phyloP scores from a whole-genome alignment of 1,140 invertebrate species.

The Venturia canescens region DNA sequence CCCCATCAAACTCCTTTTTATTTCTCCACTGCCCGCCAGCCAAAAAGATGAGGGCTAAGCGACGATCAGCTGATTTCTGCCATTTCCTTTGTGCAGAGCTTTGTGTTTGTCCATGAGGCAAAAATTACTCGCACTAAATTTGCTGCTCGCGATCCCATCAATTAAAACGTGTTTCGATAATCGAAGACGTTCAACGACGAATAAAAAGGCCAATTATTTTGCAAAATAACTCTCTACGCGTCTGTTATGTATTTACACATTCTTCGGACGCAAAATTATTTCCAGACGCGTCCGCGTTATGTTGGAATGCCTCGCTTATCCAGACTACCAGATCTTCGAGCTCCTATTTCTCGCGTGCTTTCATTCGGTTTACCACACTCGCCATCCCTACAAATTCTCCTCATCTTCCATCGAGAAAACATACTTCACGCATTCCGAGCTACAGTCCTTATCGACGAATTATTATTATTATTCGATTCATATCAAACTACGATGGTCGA shows the following conservation, averaged over 20 bases:
- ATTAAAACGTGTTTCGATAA: too few species aligned
- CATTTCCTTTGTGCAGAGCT: too few species aligned
- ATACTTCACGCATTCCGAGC: not conserved
- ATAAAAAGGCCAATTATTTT: not conserved
- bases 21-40: not conserved
- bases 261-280: not conserved
- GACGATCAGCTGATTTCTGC: too few species aligned
- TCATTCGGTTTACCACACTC: not conserved
- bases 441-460: not conserved
- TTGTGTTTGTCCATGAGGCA: too few species aligned
- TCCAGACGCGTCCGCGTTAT: slow-evolving; percentile 12
- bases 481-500: not conserved
- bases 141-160: too few species aligned
- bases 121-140: too few species aligned
- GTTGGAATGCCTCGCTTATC: slow-evolving; percentile 8
- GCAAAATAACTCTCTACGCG: not conserved
- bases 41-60: too few species aligned
- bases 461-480: not conserved
- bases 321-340: not conserved
- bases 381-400: not conserved
- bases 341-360: not conserved
- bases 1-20: not conserved
- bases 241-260: not conserved
- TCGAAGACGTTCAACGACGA: not conserved
- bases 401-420: not conserved